phyloP scores from a whole-genome alignment of 1,140 invertebrate species.

The Mycetomoellerius zeteki region DNA sequence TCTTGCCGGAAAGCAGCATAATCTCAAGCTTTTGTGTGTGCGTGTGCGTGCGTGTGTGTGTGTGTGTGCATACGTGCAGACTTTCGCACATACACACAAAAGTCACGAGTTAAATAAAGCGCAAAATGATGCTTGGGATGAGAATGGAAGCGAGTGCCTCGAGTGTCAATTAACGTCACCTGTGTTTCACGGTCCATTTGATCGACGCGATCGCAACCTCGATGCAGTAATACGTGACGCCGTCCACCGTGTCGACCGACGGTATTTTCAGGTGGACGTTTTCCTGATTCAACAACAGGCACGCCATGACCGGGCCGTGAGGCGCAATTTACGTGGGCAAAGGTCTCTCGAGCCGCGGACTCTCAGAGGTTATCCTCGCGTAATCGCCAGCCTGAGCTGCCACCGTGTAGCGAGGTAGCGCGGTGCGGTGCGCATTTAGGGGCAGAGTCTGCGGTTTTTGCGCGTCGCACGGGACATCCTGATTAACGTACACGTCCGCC shows the following conservation, averaged over 20 bases:
- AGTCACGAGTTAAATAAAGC: background rate
- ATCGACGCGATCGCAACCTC: conserved; percentile 90
- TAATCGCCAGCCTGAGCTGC: background rate
- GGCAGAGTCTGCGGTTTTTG: background rate
- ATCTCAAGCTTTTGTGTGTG: no score
- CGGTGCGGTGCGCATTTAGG: background rate
- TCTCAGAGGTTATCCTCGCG: conserved; percentile 66
- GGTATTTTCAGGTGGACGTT: conserved; percentile 89
- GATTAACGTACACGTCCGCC: background rate
- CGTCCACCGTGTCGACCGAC: conserved; percentile 86
- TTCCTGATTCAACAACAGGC: conserved; percentile 88
- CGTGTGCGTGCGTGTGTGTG: no score
- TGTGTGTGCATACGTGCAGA: background rate
- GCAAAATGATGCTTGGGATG: background rate
- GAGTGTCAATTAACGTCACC: conserved; percentile 61
- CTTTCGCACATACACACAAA: background rate
- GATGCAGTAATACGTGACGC: conserved; percentile 91
- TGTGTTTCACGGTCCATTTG: conserved; percentile 93
- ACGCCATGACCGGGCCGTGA: conserved; percentile 87
- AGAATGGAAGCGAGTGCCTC: background rate
- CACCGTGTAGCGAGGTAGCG: background rate
- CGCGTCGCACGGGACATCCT: background rate
- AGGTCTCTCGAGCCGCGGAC: background rate
- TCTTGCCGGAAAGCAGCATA: no score
- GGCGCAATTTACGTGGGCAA: conserved; percentile 1